Evolutionary conservation across 2,113 vertebrate species (phyloP), one percentile per base, ranked within the genome.

Genomic region (Arothron firmamentum): DNA sequence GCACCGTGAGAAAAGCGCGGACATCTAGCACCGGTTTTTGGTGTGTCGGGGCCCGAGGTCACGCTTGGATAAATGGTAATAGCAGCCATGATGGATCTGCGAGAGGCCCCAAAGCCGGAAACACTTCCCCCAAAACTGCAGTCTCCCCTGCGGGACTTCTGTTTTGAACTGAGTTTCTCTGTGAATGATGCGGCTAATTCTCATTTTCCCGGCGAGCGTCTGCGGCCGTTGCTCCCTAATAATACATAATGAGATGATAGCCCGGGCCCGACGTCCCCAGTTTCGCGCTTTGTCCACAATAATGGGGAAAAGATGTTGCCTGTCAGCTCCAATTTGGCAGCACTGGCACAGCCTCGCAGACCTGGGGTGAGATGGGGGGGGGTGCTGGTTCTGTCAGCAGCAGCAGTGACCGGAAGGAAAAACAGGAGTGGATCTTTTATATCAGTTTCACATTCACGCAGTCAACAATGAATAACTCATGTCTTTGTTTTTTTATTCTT

Each of bases 231-330:
- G 20, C 12, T 58, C 62, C 17, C 17, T n/a, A 58, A 65, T n/a
- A 31, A 23, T 11, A 59, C 52, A 66, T 57, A 72, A 56, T 58
- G 51, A 67, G 60, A 50, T 34, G 23, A 67, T 38, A 58, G 21
- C 52, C 46, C 42, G 9, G 52, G 45, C 15, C 57, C 31, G 34
- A 38, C 45, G 47, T 67, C 41, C 50, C 54, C 11, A 17, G 42
- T 19, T 50, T 73, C 56, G 13, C 61, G 48, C 69, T 67, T 58
- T 56, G 25, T 23, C 23, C 2, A 0, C 41, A 49, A 64, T 81
- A 87, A 85, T 72, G 1, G 25, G 59, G 56, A 74, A 81, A 82
- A 84, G 67, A 69, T 83, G 84, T 74, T 42, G 60, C 19, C 55
- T 77, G 82, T 81, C 76, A 18, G 48, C 53, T 70, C 50, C 8